phyloP scores from a whole-genome alignment of 2,797 vertebrate species.

The Amblyraja radiata region DNA sequence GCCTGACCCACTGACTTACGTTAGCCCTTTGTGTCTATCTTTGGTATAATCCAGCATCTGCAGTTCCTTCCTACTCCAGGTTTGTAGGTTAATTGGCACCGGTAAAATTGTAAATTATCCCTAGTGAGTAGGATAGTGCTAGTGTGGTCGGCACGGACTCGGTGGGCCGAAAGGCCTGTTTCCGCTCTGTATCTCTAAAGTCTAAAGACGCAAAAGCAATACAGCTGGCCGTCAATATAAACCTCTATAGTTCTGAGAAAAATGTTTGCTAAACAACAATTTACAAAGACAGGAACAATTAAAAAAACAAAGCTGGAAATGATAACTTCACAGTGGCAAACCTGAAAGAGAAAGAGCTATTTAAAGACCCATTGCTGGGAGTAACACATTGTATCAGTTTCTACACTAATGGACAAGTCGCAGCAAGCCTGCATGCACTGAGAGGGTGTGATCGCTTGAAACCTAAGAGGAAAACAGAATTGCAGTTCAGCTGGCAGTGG shows the following conservation, averaged over 20 bases:
- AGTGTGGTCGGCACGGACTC: too few relatives aligned
- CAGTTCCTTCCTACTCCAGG: too few relatives aligned
- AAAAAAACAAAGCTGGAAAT: background rate
- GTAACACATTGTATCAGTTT: background rate
- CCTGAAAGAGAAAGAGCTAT: background rate
- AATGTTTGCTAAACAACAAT: background rate
- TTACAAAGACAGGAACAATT: background rate
- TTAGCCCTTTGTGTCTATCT: too few relatives aligned
- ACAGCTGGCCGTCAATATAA: background rate
- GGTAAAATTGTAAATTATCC: too few relatives aligned
- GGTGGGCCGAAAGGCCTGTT: too few relatives aligned
- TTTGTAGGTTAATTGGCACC: too few relatives aligned
- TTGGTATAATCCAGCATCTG: too few relatives aligned
- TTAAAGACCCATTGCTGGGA: background rate
- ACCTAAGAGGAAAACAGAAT: background rate
- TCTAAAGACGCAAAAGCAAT: background rate
- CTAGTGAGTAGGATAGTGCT: too few relatives aligned
- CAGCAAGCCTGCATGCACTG: background rate
- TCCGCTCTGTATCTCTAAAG: too few relatives aligned
- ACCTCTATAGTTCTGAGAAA: background rate
- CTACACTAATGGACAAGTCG: slow-evolving; percentile 16
- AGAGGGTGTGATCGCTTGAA: background rate
- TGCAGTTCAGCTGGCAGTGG: background rate
- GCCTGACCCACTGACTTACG: too few relatives aligned
- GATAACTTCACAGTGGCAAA: background rate